Evolutionary conservation across 2,888 invertebrate genomes (phyloP).

Genomic region (Lysandra coridon): DNA sequence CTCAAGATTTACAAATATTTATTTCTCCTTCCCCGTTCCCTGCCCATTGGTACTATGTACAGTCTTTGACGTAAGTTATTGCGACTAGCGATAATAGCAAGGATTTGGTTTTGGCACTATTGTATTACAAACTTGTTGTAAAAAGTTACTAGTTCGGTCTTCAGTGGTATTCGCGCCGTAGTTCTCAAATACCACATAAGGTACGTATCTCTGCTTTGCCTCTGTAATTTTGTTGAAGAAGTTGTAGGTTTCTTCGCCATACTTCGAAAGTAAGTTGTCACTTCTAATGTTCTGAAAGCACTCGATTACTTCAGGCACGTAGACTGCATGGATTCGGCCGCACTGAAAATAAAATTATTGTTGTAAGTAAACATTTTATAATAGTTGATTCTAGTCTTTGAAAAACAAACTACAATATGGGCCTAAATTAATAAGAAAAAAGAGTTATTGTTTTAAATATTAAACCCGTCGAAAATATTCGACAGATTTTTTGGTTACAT

Average conservation of each 20-base stretch:
- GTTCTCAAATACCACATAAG: slow-evolving; percentile 30
- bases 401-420: not conserved
- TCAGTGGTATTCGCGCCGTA: slow-evolving; percentile 2
- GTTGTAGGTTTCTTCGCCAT: slow-evolving; percentile 48
- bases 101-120: not conserved
- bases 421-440: not conserved
- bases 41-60: too few species aligned
- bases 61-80: not conserved
- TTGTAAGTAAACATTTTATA: not conserved
- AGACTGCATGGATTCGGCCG: slow-evolving; percentile 41
- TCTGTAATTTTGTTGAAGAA: not conserved
- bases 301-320: slow-evolving; percentile 45
- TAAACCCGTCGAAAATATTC: too few species aligned
- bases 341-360: slow-evolving; percentile 50
- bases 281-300: slow-evolving; percentile 49
- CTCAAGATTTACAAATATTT: too few species aligned
- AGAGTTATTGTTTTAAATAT: not conserved
- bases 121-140: slow-evolving; percentile 1
- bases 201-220: slow-evolving; percentile 24
- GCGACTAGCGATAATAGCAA: not conserved
- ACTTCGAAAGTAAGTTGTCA: slow-evolving; percentile 46
- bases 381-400: not conserved
- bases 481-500: not conserved
- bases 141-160: not conserved
- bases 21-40: too few species aligned